Conservation (phyloP, 2,888 invertebrate species). For the Eutolmus rufibarbis region DNA sequence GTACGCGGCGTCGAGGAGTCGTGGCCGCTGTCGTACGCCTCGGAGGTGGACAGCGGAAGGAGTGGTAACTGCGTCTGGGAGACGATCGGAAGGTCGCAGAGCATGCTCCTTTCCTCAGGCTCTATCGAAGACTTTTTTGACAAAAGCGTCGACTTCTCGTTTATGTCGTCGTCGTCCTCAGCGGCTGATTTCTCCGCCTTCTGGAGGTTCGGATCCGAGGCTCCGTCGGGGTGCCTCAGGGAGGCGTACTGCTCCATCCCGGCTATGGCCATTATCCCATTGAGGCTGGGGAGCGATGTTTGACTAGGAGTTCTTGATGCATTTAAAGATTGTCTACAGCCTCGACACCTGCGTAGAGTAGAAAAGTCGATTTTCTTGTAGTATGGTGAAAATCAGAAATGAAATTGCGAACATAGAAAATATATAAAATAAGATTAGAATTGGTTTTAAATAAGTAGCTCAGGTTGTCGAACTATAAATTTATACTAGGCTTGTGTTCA, state of each 20-base stretch:
- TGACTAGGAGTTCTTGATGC: constrained; percentile 61
- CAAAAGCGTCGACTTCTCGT: constrained; percentile 58
- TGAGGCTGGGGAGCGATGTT: constrained; percentile 67
- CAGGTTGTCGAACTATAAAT: too few species aligned
- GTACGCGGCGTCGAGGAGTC: constrained; percentile 84
- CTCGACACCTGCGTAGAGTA: constrained; percentile 45
- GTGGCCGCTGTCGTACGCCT: constrained; percentile 84
- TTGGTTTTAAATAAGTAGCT: too few species aligned
- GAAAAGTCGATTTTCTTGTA: background rate
- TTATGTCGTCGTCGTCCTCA: constrained; percentile 58
- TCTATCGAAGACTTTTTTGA: constrained; percentile 50
- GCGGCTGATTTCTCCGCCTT: constrained; percentile 49
- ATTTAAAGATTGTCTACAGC: constrained; percentile 53
- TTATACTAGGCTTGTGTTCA: too few species aligned
- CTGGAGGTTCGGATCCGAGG: constrained; percentile 86
- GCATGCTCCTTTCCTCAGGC: constrained; percentile 40
- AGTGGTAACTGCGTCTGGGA: constrained; percentile 60
- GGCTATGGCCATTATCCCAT: constrained; percentile 70
- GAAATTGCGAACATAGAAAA: too few species aligned
- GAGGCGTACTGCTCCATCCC: constrained; percentile 72
- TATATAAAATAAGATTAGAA: too few species aligned
- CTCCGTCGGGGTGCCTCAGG: constrained; percentile 87
- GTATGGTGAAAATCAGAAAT: background rate
- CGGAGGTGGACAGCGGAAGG: constrained; percentile 64
- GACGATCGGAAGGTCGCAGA: constrained; percentile 53